A percentile compares a stretch with the other conserved stretches of the same genome.
Evolutionary conservation across 2,797 vertebrate species (phyloP).

Genomic region (Pseudochirops cupreus): DNA sequence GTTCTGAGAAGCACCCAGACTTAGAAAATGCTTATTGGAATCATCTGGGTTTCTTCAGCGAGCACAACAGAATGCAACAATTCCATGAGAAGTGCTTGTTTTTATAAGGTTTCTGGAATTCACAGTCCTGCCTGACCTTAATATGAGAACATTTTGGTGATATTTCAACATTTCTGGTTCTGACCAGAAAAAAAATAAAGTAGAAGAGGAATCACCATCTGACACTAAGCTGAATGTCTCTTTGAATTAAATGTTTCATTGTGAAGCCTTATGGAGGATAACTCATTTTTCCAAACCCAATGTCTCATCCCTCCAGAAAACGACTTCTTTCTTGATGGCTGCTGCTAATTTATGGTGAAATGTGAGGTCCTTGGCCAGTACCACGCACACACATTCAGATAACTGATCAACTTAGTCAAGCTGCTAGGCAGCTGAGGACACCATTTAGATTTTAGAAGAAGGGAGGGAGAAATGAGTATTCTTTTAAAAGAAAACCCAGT

Average conservation of each 20-base stretch:
- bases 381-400: slow-evolving; percentile 3
- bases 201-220: slow-evolving; percentile 69
- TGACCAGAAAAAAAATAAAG: slow-evolving; percentile 60
- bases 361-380: slow-evolving; percentile 41
- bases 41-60: slow-evolving; percentile 52
- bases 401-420: slow-evolving; percentile 51
- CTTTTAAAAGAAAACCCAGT: slow-evolving; percentile 70
- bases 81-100: slow-evolving; percentile 59
- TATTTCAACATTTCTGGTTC: slow-evolving; percentile 71
- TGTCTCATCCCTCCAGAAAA: slow-evolving; percentile 71
- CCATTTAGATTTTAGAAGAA: slow-evolving; percentile 55
- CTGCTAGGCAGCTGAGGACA: slow-evolving; percentile 33
- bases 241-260: slow-evolving; percentile 71
- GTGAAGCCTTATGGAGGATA: slow-evolving; percentile 56
- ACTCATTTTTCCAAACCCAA: slow-evolving; percentile 54
- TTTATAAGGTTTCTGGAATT: slow-evolving; percentile 68
- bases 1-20: slow-evolving; percentile 30
- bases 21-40: slow-evolving; percentile 41
- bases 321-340: slow-evolving; percentile 61
- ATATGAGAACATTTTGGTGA: slow-evolving; percentile 65
- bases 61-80: slow-evolving; percentile 42
- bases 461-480: slow-evolving; percentile 1
- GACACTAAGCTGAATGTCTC: slow-evolving; percentile 62
- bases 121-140: slow-evolving; percentile 60
- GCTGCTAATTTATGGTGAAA: slow-evolving; percentile 68